phyloP scores from a whole-genome alignment of 2,113 vertebrate species.

The Pithys albifrons region DNA sequence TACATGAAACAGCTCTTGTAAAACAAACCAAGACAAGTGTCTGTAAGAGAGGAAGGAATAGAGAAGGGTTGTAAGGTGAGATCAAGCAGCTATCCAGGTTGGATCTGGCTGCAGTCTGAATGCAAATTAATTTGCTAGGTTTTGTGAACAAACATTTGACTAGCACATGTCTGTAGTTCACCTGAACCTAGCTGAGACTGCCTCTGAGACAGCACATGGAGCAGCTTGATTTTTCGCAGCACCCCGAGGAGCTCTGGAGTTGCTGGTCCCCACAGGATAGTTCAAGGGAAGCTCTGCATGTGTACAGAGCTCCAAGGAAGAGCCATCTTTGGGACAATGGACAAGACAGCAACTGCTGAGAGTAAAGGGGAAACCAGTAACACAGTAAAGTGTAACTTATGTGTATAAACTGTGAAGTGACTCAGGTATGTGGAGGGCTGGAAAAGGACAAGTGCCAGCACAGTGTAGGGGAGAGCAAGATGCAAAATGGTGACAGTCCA shows the following conservation, averaged over 20 bases:
- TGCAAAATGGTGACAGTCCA: neutral
- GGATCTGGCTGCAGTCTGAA: neutral
- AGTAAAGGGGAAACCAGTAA: neutral
- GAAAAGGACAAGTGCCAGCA: neutral
- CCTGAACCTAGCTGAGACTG: neutral
- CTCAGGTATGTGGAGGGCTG: rapidly evolving
- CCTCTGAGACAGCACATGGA: rapidly evolving
- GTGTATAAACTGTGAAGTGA: neutral
- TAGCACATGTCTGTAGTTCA: neutral
- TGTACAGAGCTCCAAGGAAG: neutral
- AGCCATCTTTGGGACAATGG: neutral
- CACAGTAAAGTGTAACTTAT: neutral
- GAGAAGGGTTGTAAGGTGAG: neutral
- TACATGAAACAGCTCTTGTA: neutral
- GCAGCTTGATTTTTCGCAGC: neutral
- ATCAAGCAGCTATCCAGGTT: neutral
- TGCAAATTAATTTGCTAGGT: neutral
- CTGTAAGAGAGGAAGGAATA: neutral
- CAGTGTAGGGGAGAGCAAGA: neutral
- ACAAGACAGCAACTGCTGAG: neutral
- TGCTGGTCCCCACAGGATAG: neutral
- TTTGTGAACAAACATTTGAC: neutral
- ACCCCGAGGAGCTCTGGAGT: neutral
- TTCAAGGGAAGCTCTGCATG: neutral
- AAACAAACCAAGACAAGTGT: neutral